These are phyloP conservation scores for Corydoras sp. DNA, from an alignment of 2,113 vertebrate genomes.

Conservation along the genomic window DNA sequence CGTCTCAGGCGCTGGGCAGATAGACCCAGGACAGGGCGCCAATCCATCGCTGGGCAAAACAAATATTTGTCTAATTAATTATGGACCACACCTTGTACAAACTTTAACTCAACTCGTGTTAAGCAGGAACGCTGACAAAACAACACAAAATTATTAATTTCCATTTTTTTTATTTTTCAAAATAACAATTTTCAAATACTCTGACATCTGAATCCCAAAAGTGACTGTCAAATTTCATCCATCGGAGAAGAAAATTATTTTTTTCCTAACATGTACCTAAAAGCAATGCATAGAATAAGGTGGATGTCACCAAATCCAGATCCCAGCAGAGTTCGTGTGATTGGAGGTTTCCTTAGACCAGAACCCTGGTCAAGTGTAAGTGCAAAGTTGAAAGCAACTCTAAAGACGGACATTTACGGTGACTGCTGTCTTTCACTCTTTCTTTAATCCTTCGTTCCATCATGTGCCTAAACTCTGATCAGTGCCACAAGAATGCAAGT, in stretches of 20 bases:
- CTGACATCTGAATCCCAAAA: conserved; percentile 55
- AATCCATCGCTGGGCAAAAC: too few relatives aligned
- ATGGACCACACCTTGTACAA: too few relatives aligned
- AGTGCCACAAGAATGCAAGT: conserved; percentile 10
- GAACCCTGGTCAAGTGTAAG: conserved; percentile 54
- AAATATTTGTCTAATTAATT: too few relatives aligned
- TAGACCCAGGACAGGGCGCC: too few relatives aligned
- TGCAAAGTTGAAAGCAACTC: conserved; percentile 63
- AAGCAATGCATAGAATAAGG: conserved; percentile 73
- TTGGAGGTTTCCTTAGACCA: conserved; percentile 55
- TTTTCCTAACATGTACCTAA: conserved; percentile 62
- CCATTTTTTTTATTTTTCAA: conserved; percentile 50
- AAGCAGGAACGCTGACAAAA: neutral
- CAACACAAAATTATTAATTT: conserved; percentile 25
- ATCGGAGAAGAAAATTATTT: conserved; percentile 55
- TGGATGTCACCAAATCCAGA: conserved; percentile 61
- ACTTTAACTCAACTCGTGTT: too few relatives aligned
- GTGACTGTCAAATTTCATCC: conserved; percentile 49
- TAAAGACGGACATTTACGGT: conserved; percentile 24
- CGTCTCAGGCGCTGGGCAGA: too few relatives aligned
- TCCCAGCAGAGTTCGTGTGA: conserved; percentile 55
- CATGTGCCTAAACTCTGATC: conserved; percentile 15
- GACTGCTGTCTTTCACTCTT: neutral
- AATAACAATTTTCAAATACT: conserved; percentile 59
- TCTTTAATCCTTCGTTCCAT: conserved; percentile 16